A percentile compares a stretch with the other conserved stretches of the same genome.
Conservation (phyloP, 2,797 vertebrate species). For the Discoglossus pictus region DNA sequence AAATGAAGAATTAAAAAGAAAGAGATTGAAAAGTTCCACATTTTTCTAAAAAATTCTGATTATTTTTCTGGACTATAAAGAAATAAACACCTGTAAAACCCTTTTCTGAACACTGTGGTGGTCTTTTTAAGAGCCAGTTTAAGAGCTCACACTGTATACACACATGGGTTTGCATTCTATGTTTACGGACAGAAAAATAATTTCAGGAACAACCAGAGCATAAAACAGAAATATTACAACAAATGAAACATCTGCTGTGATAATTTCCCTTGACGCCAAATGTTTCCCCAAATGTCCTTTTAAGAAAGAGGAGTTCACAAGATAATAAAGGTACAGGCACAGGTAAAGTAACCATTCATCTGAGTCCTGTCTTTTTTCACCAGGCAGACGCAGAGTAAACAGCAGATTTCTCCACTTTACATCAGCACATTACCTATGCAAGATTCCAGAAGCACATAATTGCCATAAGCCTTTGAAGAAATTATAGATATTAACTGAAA, state of each 20-base stretch:
- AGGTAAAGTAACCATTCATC: conserved; percentile 14
- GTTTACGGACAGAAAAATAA: neutral
- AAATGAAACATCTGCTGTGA: conserved; percentile 17
- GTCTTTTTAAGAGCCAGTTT: no score
- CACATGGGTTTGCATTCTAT: no score
- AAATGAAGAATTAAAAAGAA: no score
- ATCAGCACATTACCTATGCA: neutral
- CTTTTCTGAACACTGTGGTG: no score
- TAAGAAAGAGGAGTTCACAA: conserved; percentile 10
- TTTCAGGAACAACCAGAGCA: conserved; percentile 18
- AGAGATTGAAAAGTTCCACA: no score
- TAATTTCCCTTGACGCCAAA: conserved; percentile 16
- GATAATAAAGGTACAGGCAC: conserved; percentile 6
- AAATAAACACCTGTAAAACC: no score
- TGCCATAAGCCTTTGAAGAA: conserved; percentile 7
- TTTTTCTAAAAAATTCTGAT: no score
- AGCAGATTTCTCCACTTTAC: conserved; percentile 2
- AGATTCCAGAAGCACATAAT: conserved; percentile 13
- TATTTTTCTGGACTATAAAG: no score
- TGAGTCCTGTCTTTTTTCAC: conserved; percentile 5
- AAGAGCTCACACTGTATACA: no score
- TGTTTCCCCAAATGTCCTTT: conserved; percentile 11
- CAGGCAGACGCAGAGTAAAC: neutral
- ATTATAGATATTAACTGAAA: conserved; percentile 9
- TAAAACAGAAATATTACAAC: conserved; percentile 6